A percentile compares a stretch with the other conserved stretches of the same genome.
These are phyloP conservation scores for Ischnura elegans DNA, from an alignment of 2,888 invertebrate genomes.

Conservation along the genomic window DNA sequence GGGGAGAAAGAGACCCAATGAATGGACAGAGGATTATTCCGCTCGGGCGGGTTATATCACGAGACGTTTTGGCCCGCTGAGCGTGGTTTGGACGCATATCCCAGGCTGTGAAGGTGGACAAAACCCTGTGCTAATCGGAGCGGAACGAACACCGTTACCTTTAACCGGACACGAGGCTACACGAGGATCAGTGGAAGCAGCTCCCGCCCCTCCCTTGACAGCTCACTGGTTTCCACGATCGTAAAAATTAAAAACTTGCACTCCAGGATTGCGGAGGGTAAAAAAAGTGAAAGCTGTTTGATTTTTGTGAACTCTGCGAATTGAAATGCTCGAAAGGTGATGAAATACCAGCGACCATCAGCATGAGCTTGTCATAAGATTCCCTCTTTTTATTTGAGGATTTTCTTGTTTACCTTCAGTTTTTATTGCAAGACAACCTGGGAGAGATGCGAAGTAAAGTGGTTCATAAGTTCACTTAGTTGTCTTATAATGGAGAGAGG, in stretches of 20 bases:
- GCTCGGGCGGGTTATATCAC: not conserved
- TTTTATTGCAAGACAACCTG: not conserved
- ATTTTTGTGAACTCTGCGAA: not conserved
- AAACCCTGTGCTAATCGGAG: not conserved
- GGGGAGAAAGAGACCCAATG: not conserved
- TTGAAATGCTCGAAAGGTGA: not conserved
- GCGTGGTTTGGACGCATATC: not conserved
- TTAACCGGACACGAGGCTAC: not conserved
- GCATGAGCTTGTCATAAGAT: too few species aligned
- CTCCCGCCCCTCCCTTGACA: not conserved
- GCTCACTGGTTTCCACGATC: not conserved
- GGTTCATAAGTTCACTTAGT: not conserved
- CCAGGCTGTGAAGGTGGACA: not conserved
- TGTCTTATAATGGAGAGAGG: too few species aligned
- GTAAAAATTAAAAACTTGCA: not conserved
- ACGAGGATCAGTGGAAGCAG: not conserved
- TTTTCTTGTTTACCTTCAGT: not conserved
- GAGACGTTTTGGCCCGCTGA: not conserved
- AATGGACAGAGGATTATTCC: not conserved
- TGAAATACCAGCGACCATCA: not conserved
- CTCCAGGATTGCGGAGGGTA: not conserved
- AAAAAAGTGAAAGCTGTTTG: constrained; percentile 16
- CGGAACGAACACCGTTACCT: constrained; percentile 7
- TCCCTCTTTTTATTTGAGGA: too few species aligned
- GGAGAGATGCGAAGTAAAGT: not conserved